Percentiles rank a stretch among this genome's conserved stretches.
phyloP scores from a whole-genome alignment of 2,113 vertebrate species.

The Grammomys surdaster region DNA sequence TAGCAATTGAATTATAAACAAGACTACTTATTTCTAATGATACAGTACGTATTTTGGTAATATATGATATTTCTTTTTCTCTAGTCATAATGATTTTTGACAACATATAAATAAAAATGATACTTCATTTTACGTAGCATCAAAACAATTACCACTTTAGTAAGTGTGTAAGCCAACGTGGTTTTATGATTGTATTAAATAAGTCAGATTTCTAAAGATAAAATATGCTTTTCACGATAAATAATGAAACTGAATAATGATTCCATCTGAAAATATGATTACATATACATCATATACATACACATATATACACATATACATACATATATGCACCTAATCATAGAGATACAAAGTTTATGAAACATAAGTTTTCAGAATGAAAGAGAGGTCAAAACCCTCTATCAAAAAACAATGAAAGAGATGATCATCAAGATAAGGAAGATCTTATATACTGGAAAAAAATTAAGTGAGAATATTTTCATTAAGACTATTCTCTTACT shows the following conservation, averaged over 20 bases:
- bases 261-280: background rate
- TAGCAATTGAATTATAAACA: background rate
- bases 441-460: background rate
- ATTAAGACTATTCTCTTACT: background rate
- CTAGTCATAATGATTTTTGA: background rate
- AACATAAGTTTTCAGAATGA: background rate
- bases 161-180: background rate
- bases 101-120: constrained; percentile 1
- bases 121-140: background rate
- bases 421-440: background rate
- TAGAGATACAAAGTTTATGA: background rate
- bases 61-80: background rate
- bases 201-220: background rate
- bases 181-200: background rate
- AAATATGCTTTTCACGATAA: background rate
- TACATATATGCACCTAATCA: background rate
- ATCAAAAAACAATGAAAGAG: background rate
- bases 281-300: background rate
- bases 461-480: background rate
- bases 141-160: background rate
- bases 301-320: background rate
- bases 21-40: background rate
- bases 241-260: background rate
- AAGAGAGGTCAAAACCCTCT: background rate
- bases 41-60: background rate